These are phyloP conservation scores for Sphaeramia orbicularis DNA, from an alignment of 2,797 vertebrate species.

Conservation along the genomic window DNA sequence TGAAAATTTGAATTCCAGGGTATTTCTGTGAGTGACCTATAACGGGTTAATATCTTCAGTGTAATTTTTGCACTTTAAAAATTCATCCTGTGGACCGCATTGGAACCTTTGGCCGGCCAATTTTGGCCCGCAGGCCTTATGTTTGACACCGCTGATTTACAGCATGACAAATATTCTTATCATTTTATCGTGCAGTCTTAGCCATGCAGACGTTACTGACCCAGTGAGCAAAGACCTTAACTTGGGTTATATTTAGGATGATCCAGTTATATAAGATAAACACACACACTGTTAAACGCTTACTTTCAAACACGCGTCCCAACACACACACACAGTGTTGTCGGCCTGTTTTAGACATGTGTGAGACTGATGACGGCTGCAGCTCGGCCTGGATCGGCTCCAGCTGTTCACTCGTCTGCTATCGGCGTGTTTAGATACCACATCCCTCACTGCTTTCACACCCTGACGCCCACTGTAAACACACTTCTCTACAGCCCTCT, in stretches of 20 bases:
- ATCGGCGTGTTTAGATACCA: conserved; percentile 52
- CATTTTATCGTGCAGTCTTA: too few relatives aligned
- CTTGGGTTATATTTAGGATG: not conserved
- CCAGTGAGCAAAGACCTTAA: not conserved
- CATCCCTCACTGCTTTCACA: conserved; percentile 58
- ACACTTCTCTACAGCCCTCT: conserved; percentile 55
- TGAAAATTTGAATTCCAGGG: too few relatives aligned
- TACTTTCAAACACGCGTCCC: not conserved
- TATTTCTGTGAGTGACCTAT: too few relatives aligned
- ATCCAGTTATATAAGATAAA: not conserved
- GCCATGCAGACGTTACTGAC: too few relatives aligned
- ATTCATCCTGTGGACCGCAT: too few relatives aligned
- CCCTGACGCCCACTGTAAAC: conserved; percentile 58
- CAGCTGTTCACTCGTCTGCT: conserved; percentile 55
- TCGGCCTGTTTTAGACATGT: conserved; percentile 13
- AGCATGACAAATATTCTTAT: too few relatives aligned
- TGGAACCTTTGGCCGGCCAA: too few relatives aligned
- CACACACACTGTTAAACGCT: not conserved
- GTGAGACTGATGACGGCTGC: conserved; percentile 1
- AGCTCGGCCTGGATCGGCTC: conserved; percentile 30
- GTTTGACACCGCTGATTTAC: too few relatives aligned
- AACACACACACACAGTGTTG: not conserved
- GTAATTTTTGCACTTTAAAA: too few relatives aligned
- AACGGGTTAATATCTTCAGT: too few relatives aligned
- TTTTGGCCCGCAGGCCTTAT: too few relatives aligned